Base-by-base conservation (phyloP, 1,140 invertebrate genomes). In the Microplitis demolitor region DNA sequence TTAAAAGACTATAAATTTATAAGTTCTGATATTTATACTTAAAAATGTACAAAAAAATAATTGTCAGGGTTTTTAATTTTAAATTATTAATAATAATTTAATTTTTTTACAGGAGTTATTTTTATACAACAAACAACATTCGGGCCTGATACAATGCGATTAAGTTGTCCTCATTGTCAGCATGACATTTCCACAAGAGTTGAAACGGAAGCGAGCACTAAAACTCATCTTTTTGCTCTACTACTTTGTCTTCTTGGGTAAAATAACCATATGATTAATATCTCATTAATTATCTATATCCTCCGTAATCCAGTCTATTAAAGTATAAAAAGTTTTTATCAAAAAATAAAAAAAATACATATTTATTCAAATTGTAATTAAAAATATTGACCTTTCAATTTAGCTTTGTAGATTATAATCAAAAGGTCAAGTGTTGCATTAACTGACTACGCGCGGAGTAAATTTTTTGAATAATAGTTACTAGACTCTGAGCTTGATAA, bases 211-310 rank as follows among this genome's bases (percentile, higher is more conserved):
- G 64, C 88, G 0, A 89, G 85, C 2, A 87, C 85, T 0, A 90
- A 88, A 77, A 91, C 91, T 4, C 91, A 92, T 76, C 74, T 90
- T 2, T 87, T 91, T 75, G 91, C 91, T 1, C 74, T 91, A 14
- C 51, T 91, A 3, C 77, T 91, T 1, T 92, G 90, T 72, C 24
- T 90, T 5, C 77, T 91, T 35, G 84, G 86, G 91, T 91, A 81
- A 85, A 24, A 58, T 16, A 54, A n/a, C 3, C 5, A 54, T 54
- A n/a, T 5, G 3, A 14, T n/a, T 54, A 54, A 54, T 13, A 54
- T 13, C 24, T 67, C 71, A 14, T 37, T 8, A 66, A 70, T 64
- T 39, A 8, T 64, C 13, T 54, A 31, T n/a, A 24, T 24, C 24
- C 24, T 24, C 24, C 0, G 24, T 24, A 24, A 24, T 24, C 24